Evolutionary conservation across 2,113 vertebrate species (phyloP), one percentile per base, ranked within the genome.

Genomic region (Phasianus colchicus): DNA sequence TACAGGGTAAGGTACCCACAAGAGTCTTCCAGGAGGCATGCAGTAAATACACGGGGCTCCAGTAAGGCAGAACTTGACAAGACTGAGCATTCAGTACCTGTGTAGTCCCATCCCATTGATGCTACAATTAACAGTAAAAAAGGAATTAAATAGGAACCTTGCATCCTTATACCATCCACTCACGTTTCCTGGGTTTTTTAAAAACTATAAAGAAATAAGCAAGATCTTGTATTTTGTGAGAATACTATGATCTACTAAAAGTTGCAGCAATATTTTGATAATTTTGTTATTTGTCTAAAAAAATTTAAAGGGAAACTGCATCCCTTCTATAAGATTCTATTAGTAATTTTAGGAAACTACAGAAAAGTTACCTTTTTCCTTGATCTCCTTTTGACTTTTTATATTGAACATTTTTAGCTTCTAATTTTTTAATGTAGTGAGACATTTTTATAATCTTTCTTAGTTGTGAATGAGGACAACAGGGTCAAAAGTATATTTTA

Each of bases 91-190:
- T 42, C 55, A 60, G 29, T 50, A 58, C 6, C 54, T 75, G 27
- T 38, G 10, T 65, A 43, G n/a, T 72, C 66, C 80, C 61, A n/a
- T n/a, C n/a, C n/a, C 45, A 30, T 78, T 66, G 32, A 45, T 32
- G 22, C 45, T 74, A 43, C n/a, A 76, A 60, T 69, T 93, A 85
- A 43, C 25, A 75, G 47, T 43, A 75, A 86, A 96, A 90, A 75
- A 50, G 10, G 29, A 81, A 86, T 61, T 87, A 0, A 1, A 0
- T 4, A 66, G 58, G 54, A 96, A 79, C 29, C 12, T 54, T 50
- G n/a, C 14, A 78, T 92, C 71, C 71, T 91, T 86, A 67, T 27
- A 75, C 11, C 13, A 21, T 83, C 54, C 48, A 71, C 3, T 11
- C 13, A n/a, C n/a, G 15, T 38, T 82, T 48, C 65, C 77, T 83